These are phyloP conservation scores for Euphonia xanthogaster DNA, from an alignment of 2,797 vertebrate species.

Conservation along the genomic window DNA sequence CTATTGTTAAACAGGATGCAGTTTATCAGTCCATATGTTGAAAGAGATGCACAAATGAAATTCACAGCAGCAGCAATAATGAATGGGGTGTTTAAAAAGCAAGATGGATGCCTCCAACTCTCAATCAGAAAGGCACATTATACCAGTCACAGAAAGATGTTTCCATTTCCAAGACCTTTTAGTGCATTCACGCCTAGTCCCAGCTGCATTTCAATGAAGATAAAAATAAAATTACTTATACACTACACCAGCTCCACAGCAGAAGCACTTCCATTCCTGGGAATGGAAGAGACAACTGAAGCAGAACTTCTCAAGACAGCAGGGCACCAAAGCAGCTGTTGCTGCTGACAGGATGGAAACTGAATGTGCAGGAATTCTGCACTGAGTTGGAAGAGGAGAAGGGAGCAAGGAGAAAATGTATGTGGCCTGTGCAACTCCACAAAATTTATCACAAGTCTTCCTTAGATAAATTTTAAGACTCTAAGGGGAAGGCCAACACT, in stretches of 20 bases:
- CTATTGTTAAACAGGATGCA: background rate
- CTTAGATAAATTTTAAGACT: background rate
- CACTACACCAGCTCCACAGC: background rate
- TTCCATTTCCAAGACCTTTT: background rate
- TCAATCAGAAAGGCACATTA: background rate
- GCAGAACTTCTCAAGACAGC: conserved; percentile 7
- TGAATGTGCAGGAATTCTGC: background rate
- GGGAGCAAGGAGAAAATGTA: background rate
- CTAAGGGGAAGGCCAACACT: background rate
- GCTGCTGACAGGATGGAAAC: background rate
- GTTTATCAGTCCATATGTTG: background rate
- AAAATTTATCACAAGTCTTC: background rate
- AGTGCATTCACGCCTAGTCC: background rate
- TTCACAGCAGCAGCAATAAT: background rate
- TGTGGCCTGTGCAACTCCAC: background rate
- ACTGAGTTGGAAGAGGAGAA: background rate
- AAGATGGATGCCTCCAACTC: background rate
- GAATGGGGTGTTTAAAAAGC: background rate
- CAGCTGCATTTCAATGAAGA: conserved; percentile 25
- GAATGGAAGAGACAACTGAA: background rate
- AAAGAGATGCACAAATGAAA: background rate
- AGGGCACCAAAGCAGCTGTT: background rate
- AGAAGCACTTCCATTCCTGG: background rate
- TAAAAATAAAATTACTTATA: background rate
- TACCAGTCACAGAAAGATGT: background rate